These are phyloP conservation scores for Standfussiana lucernea DNA, from an alignment of 2,888 invertebrate genomes.

Conservation along the genomic window DNA sequence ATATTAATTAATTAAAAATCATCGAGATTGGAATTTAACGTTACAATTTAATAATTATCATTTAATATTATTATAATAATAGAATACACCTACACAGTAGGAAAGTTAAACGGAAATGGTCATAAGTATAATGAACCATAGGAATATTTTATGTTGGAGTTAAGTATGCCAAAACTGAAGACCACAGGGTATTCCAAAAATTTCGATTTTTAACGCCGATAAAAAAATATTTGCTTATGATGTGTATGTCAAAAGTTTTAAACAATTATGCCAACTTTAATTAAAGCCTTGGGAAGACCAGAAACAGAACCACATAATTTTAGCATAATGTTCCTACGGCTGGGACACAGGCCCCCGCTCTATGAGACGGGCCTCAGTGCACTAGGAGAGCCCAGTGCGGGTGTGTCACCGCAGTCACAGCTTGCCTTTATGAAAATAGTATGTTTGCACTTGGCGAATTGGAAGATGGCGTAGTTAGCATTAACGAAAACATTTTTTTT, in stretches of 20 bases:
- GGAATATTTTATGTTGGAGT: constrained; percentile 59
- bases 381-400: neutral
- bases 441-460: neutral
- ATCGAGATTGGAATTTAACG: constrained; percentile 69
- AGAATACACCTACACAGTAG: constrained; percentile 81
- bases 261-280: neutral
- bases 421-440: neutral
- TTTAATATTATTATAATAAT: constrained; percentile 63
- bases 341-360: neutral
- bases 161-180: constrained; percentile 17
- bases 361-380: neutral
- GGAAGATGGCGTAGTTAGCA: neutral
- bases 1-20: constrained; percentile 65
- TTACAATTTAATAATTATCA: constrained; percentile 64
- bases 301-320: neutral
- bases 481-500: neutral
- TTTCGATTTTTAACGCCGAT: neutral
- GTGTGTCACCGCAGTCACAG: neutral
- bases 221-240: neutral
- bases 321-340: neutral
- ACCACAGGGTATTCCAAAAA: constrained; percentile 3
- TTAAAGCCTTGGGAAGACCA: neutral
- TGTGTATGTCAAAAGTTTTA: neutral
- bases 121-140: constrained; percentile 60
- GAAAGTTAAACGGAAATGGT: constrained; percentile 74